These are phyloP conservation scores for Ceryle rudis DNA, from an alignment of 2,797 vertebrate species.

Conservation along the genomic window DNA sequence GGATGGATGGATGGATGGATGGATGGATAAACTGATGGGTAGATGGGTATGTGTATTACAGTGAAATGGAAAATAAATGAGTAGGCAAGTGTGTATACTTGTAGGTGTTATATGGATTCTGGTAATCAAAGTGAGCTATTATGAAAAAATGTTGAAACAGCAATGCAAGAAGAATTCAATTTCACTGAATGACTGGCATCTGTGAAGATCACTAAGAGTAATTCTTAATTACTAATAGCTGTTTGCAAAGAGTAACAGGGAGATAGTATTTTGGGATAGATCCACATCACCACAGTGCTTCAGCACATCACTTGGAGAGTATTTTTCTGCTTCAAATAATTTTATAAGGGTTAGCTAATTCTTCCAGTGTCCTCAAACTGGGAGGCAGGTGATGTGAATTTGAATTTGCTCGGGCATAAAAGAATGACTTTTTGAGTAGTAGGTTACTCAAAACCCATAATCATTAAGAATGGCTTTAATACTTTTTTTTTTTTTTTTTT, in stretches of 20 bases:
- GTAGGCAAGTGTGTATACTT: neutral
- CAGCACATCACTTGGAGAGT: neutral
- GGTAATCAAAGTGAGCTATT: neutral
- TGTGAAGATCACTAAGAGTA: neutral
- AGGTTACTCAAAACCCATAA: neutral
- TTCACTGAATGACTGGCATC: neutral
- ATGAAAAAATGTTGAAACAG: neutral
- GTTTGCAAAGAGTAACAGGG: neutral
- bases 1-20: neutral
- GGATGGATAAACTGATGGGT: neutral
- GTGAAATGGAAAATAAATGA: neutral
- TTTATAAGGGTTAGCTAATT: neutral
- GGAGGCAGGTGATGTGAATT: neutral
- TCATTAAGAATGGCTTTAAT: neutral
- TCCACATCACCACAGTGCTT: neutral
- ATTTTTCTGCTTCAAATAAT: neutral
- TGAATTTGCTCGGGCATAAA: neutral
- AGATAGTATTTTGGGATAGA: neutral
- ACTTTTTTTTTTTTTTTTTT: too few species aligned
- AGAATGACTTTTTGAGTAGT: neutral
- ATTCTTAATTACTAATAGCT: neutral
- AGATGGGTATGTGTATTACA: neutral
- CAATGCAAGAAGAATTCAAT: neutral
- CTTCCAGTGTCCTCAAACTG: neutral
- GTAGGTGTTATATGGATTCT: neutral